Evolutionary conservation across 1,140 invertebrate genomes (phyloP).

Genomic region (Ceratoteleas bidentatus): DNA sequence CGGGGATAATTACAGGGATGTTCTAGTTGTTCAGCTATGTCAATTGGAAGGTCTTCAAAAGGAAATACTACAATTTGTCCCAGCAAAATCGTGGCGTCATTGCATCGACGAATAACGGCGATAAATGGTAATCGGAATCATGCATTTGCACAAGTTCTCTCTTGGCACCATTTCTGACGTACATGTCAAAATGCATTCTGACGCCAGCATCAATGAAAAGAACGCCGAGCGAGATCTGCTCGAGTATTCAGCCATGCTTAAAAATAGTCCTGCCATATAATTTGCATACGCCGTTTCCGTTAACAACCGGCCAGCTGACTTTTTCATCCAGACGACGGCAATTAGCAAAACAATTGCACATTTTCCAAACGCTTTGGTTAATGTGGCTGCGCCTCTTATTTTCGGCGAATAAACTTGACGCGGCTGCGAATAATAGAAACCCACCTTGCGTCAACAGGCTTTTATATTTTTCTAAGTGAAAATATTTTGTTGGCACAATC

Average conservation of each 20-base stretch:
- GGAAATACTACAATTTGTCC: no score
- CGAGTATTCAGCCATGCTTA: constrained; percentile 16
- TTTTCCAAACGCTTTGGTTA: no score
- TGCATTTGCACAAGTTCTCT: no score
- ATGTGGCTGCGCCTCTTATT: no score
- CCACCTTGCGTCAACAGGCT: constrained; percentile 22
- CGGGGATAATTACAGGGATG: no score
- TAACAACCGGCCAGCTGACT: constrained; percentile 13
- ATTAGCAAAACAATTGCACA: no score
- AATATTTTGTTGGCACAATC: constrained; percentile 42
- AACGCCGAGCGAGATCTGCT: constrained; percentile 30
- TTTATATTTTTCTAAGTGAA: constrained; percentile 32
- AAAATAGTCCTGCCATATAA: constrained; percentile 46
- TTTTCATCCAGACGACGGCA: constrained; percentile 1
- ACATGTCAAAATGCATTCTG: constrained; percentile 49
- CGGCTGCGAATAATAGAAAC: constrained; percentile 37
- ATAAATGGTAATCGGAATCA: no score
- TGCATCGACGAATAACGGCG: no score
- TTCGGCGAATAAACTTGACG: no score
- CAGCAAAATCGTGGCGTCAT: no score
- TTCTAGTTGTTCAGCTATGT: no score
- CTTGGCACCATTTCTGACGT: constrained; percentile 38
- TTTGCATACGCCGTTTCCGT: constrained; percentile 34
- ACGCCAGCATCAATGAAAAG: constrained; percentile 54
- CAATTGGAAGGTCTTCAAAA: no score